phyloP scores from a whole-genome alignment of 2,113 vertebrate species.

The Lanius collurio region DNA sequence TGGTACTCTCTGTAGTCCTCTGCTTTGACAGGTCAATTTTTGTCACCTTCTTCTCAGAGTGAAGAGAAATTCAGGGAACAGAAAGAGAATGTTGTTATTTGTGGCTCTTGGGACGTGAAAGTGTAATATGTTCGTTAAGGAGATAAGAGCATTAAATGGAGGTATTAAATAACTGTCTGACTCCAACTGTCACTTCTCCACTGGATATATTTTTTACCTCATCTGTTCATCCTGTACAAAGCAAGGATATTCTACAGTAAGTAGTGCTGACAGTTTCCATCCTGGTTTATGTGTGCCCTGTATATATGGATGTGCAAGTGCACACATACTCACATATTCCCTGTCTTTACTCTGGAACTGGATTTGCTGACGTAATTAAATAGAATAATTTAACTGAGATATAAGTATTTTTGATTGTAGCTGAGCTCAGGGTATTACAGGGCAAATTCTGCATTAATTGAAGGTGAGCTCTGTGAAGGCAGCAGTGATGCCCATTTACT shows the following conservation, averaged over 20 bases:
- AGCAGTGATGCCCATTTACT: not conserved
- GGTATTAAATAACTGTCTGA: not conserved
- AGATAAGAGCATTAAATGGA: not conserved
- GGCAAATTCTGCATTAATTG: not conserved
- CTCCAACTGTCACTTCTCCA: not conserved
- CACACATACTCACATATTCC: not conserved
- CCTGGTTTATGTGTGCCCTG: not conserved
- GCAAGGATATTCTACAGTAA: not conserved
- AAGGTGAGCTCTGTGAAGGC: not conserved
- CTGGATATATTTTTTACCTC: not conserved
- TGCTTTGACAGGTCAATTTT: not conserved
- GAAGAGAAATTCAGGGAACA: not conserved
- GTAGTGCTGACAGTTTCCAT: not conserved
- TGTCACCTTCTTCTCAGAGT: not conserved
- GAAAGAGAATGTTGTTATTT: not conserved
- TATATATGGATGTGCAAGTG: rapidly evolving
- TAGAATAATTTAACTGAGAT: not conserved
- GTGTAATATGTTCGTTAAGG: not conserved
- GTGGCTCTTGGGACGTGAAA: not conserved
- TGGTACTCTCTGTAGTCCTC: not conserved
- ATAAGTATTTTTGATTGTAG: not conserved
- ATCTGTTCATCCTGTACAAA: not conserved
- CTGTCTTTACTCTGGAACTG: not conserved
- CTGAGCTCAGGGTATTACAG: not conserved
- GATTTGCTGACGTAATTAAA: not conserved